These are phyloP conservation scores for Triops cancriformis DNA, from an alignment of 1,140 invertebrate species.

Conservation along the genomic window DNA sequence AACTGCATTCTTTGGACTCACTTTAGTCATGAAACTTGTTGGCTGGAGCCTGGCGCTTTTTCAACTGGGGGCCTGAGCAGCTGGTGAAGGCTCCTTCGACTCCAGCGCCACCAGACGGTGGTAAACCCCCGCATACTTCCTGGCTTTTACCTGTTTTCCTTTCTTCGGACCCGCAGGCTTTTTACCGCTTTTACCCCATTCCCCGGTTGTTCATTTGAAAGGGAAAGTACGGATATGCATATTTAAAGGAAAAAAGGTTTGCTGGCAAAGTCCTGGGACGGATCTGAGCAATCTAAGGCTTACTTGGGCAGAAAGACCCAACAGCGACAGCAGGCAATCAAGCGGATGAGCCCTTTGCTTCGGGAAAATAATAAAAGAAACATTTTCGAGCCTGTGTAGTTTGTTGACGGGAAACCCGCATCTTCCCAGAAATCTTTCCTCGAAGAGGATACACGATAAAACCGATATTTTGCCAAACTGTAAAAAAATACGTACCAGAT, in stretches of 20 bases:
- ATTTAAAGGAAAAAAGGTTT: not conserved
- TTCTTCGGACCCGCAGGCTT: not conserved
- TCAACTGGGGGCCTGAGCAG: not conserved
- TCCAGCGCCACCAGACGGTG: not conserved
- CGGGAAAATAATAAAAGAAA: not conserved
- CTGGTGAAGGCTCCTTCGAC: not conserved
- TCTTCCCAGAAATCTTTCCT: not conserved
- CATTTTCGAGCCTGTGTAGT: not conserved
- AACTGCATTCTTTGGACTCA: not conserved
- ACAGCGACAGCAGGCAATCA: slow-evolving; percentile 4
- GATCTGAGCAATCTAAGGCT: not conserved
- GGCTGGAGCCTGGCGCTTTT: not conserved
- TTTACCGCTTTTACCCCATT: not conserved
- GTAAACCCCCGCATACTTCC: not conserved
- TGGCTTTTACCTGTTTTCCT: slow-evolving; percentile 10
- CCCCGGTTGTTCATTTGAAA: not conserved
- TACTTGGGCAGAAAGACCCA: not conserved
- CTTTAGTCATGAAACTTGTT: not conserved
- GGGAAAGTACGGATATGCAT: not conserved
- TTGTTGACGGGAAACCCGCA: not conserved
- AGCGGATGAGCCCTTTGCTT: not conserved
- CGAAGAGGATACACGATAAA: too few species aligned
- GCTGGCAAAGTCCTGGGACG: not conserved
- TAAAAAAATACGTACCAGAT: too few species aligned
- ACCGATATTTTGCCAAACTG: too few species aligned